Evolutionary conservation across 2,797 vertebrate species (phyloP).

Genomic region (Chaenodraco wilsoni): DNA sequence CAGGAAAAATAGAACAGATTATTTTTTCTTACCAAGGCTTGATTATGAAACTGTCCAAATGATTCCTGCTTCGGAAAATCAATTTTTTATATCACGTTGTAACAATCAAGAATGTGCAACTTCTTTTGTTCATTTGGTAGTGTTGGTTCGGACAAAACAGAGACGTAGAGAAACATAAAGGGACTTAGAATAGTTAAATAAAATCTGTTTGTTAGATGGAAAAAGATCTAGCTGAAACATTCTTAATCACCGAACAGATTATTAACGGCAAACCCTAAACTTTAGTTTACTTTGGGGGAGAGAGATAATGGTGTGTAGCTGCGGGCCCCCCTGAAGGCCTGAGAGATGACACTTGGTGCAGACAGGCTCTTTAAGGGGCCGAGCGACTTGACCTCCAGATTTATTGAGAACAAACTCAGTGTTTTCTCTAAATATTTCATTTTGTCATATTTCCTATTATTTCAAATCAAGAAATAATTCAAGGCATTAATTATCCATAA

Average conservation of each 20-base stretch:
- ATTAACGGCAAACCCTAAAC: slow-evolving; percentile 33
- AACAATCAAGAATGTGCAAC: background rate
- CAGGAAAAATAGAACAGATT: background rate
- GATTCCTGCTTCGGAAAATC: background rate
- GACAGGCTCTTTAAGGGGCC: slow-evolving; percentile 41
- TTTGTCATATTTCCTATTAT: background rate
- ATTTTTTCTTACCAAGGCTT: background rate
- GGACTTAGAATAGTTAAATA: background rate
- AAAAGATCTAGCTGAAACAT: background rate
- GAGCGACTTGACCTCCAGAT: slow-evolving; percentile 22
- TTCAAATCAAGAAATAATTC: slow-evolving; percentile 1
- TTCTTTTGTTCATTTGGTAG: background rate
- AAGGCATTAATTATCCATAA: background rate
- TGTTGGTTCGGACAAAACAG: background rate
- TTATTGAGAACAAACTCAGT: slow-evolving; percentile 6
- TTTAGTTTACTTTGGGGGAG: slow-evolving; percentile 62
- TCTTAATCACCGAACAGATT: slow-evolving; percentile 15
- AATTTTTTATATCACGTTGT: background rate
- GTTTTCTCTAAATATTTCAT: slow-evolving; percentile 22
- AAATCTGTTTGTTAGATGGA: background rate
- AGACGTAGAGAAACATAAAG: background rate
- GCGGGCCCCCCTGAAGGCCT: slow-evolving; percentile 59
- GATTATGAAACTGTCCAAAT: slow-evolving; percentile 14
- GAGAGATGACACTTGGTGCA: slow-evolving; percentile 45
- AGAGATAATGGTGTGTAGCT: slow-evolving; percentile 58